These are phyloP conservation scores for Dasypolia templi DNA, from an alignment of 2,888 invertebrate genomes.

Conservation along the genomic window DNA sequence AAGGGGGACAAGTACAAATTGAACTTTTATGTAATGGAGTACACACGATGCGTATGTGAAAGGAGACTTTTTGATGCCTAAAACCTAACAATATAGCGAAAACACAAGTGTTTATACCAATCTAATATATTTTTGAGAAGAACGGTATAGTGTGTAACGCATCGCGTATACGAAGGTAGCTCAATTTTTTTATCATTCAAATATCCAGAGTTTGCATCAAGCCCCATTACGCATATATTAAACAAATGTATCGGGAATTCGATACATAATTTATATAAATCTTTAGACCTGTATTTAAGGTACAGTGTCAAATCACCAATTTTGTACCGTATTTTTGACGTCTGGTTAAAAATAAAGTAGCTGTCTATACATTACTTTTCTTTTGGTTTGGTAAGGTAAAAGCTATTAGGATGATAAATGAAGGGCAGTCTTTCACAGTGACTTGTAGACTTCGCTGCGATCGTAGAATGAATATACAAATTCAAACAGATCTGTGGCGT, in stretches of 20 bases:
- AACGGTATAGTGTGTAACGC: slow-evolving; percentile 1
- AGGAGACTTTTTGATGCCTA: slow-evolving; percentile 6
- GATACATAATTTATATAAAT: neutral
- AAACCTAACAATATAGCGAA: neutral
- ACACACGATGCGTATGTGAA: slow-evolving; percentile 44
- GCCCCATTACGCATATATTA: neutral
- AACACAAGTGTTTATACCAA: neutral
- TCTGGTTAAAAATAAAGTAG: neutral
- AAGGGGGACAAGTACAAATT: slow-evolving; percentile 8
- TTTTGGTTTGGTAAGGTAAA: neutral
- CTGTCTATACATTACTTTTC: too few relatives aligned
- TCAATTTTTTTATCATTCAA: neutral
- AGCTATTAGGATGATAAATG: neutral
- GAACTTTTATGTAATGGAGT: slow-evolving; percentile 7
- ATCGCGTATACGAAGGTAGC: slow-evolving; percentile 8
- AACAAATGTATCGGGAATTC: neutral
- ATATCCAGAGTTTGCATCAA: slow-evolving; percentile 12
- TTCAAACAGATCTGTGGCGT: neutral
- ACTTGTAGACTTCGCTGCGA: neutral
- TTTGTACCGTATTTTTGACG: neutral
- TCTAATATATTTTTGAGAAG: neutral
- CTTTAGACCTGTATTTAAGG: neutral
- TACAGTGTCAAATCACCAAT: neutral
- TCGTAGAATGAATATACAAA: neutral
- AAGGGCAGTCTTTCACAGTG: neutral